phyloP scores from a whole-genome alignment of 2,797 vertebrate species.

The Peromyscus eremicus region DNA sequence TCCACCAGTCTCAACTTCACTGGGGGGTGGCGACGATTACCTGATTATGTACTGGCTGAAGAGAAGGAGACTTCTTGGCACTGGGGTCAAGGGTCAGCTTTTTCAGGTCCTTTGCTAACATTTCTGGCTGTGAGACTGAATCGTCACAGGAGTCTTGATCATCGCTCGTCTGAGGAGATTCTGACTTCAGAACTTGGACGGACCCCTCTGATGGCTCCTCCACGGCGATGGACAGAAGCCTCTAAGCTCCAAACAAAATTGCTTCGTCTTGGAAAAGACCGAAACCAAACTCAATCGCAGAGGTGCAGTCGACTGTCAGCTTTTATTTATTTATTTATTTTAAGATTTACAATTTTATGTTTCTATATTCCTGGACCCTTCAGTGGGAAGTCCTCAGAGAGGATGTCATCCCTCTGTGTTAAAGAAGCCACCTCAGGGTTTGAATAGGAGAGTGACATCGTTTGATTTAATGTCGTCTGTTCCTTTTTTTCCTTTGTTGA shows the following conservation, averaged over 20 bases:
- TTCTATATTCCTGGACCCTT: no score
- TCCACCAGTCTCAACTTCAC: not conserved
- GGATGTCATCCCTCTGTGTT: not conserved
- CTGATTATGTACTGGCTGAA: rapidly evolving
- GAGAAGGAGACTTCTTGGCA: not conserved
- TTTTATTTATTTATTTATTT: no score
- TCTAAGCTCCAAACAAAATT: not conserved
- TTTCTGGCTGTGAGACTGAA: not conserved
- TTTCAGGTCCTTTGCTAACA: not conserved
- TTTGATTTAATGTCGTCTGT: not conserved
- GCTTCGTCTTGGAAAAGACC: no score
- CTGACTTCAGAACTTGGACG: not conserved
- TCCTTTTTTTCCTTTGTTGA: not conserved
- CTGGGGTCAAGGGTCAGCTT: constrained; percentile 1
- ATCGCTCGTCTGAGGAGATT: not conserved
- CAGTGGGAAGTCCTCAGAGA: not conserved
- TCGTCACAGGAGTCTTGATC: no score
- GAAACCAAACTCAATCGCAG: no score
- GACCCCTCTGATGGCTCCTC: not conserved
- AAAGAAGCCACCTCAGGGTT: not conserved
- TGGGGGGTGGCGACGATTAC: no score
- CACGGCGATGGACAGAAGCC: not conserved
- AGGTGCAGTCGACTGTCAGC: no score
- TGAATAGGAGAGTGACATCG: not conserved
- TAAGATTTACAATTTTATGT: no score